These are phyloP conservation scores for Lemur catta DNA, from an alignment of 2,797 vertebrate genomes.

Conservation along the genomic window DNA sequence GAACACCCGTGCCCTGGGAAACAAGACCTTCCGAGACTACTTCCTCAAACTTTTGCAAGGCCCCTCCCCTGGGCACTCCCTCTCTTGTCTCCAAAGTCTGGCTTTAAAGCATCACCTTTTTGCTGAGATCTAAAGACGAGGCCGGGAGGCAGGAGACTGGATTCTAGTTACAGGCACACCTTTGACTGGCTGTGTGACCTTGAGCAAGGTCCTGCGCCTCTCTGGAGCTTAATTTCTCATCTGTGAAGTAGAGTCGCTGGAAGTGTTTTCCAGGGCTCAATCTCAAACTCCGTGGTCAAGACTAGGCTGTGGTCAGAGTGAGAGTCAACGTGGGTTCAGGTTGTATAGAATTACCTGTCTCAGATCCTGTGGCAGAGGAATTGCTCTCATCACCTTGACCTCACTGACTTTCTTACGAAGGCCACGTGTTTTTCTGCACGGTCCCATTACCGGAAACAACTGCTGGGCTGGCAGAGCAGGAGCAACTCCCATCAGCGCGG, in stretches of 20 bases:
- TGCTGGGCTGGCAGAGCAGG: not conserved
- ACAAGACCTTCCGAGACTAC: not conserved
- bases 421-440: not conserved
- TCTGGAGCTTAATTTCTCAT: not conserved
- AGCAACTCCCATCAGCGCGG: not conserved
- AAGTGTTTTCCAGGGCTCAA: not conserved
- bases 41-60: not conserved
- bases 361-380: not conserved
- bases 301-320: not conserved
- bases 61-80: not conserved
- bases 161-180: slow-evolving; percentile 16
- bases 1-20: not conserved
- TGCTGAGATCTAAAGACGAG: slow-evolving; percentile 38
- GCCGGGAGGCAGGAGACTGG: slow-evolving; percentile 12
- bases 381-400: not conserved
- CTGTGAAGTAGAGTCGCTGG: not conserved
- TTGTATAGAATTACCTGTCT: not conserved
- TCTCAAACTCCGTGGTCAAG: not conserved
- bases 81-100: slow-evolving; percentile 52
- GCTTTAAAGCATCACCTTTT: slow-evolving; percentile 33
- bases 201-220: slow-evolving; percentile 31
- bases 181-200: slow-evolving; percentile 59
- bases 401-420: not conserved
- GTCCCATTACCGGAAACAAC: not conserved
- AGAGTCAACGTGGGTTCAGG: not conserved